Evolutionary conservation across 2,113 vertebrate species (phyloP), one percentile per base, ranked within the genome.

Genomic region (Eonycteris spelaea): DNA sequence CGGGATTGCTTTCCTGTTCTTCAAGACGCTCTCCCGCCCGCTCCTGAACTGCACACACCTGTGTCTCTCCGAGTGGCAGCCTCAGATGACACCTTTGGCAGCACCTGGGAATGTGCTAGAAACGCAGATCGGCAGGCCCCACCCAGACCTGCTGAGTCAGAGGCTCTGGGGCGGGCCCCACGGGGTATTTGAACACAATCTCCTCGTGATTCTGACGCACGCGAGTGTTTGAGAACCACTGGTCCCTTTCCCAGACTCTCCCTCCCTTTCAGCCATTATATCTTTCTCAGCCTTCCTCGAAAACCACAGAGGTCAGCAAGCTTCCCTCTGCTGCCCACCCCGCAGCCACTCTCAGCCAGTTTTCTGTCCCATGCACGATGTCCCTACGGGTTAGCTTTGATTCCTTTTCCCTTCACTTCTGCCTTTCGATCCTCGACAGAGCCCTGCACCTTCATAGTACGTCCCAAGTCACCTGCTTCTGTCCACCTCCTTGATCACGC

Each of bases 401-500:
- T 9, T 70, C 63, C 78, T 71, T 38, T 26, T 21, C 22, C 53
- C 30, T 43, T 86, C 91, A n/a, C 61, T 43, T 75, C 28, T 48
- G 21, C 5, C 45, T 43, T n/a, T 38, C 82, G 21, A 24, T 43
- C 30, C 38, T 33, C 18, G 14, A 1, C 2, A 15, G 40, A 78
- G 19, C 28, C 86, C 78, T 48, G 48, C 48, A 5, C 2, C 15
- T 5, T 68, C 70, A 43, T 6, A n/a, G 57, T 0, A 0, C 13
- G 48, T 6, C 78, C 57, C 22, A 18, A 3, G 35, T 30, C 48
- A 14, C 33, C 16, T 73, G 3, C 14, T 0, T 18, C 33, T 4
- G 1, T 26, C 33, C 45, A 19, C 2, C 70, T 48, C 30, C 21
- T 18, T 24, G 48, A 24, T 33, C 24, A 10, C 33, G 15, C 18